A percentile compares a stretch with the other conserved stretches of the same genome.
phyloP scores from a whole-genome alignment of 2,113 vertebrate species.

The Zapornia atra region DNA sequence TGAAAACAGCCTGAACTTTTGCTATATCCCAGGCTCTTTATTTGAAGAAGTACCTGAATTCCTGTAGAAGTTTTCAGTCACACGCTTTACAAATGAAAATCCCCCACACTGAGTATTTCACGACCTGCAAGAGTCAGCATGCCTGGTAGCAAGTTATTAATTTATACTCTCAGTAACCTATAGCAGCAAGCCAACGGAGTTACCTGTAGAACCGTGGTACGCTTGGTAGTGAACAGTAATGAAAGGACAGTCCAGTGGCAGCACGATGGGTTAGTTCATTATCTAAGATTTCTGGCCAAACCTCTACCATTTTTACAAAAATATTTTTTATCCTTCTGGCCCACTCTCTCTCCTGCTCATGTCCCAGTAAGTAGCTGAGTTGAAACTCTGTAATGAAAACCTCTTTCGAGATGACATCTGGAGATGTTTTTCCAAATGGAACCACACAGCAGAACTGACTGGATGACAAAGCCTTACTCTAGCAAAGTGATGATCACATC shows the following conservation, averaged over 20 bases:
- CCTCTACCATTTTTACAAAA: not conserved
- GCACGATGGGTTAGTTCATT: not conserved
- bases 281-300: not conserved
- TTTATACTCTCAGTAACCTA: not conserved
- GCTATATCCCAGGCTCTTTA: not conserved
- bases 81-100: not conserved
- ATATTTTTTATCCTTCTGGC: not conserved
- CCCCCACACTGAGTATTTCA: not conserved
- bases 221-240: not conserved
- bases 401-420: not conserved
- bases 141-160: not conserved
- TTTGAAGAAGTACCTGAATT: not conserved
- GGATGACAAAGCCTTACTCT: constrained; percentile 48
- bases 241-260: not conserved
- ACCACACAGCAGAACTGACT: not conserved
- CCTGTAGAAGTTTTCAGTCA: not conserved
- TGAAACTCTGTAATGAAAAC: not conserved
- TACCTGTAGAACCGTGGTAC: not conserved
- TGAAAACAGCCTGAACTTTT: not conserved
- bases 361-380: not conserved
- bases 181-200: not conserved
- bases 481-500: constrained; percentile 81
- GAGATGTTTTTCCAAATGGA: not conserved
- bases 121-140: not conserved
- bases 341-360: not conserved